Conservation (phyloP, 2,797 vertebrate species). For the Paedocypris micromegethes region DNA sequence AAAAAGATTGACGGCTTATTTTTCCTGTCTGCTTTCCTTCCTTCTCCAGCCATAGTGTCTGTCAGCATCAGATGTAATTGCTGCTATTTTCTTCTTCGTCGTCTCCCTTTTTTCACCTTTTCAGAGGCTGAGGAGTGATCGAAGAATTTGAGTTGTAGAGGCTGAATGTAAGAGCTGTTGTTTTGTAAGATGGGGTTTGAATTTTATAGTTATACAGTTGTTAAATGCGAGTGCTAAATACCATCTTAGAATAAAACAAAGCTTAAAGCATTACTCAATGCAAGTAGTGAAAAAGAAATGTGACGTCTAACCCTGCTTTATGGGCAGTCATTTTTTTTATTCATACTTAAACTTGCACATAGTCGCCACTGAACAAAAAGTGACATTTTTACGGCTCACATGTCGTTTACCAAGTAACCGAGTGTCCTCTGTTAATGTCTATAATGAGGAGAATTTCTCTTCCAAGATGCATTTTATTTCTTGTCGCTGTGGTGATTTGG, state of each 20-base stretch:
- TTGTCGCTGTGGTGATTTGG: not conserved
- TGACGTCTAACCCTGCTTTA: constrained; percentile 20
- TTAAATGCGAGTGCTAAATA: constrained; percentile 5
- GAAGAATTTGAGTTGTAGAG: constrained; percentile 30
- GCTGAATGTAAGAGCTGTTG: constrained; percentile 22
- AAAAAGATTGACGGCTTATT: constrained; percentile 31
- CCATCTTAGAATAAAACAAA: constrained; percentile 12
- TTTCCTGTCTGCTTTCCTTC: constrained; percentile 24
- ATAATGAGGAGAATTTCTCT: constrained; percentile 21
- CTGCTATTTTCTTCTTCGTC: constrained; percentile 30
- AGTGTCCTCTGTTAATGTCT: constrained; percentile 18
- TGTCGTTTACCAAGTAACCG: constrained; percentile 8
- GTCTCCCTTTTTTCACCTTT: constrained; percentile 32
- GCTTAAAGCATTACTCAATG: constrained; percentile 17
- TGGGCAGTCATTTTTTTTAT: constrained; percentile 13
- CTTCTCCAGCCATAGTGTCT: constrained; percentile 16
- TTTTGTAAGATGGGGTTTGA: constrained; percentile 22
- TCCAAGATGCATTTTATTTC: constrained; percentile 8
- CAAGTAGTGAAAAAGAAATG: not conserved
- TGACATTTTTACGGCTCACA: constrained; percentile 4
- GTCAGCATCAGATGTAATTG: constrained; percentile 34
- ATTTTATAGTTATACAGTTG: constrained; percentile 17
- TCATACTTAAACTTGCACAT: constrained; percentile 15
- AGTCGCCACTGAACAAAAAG: constrained; percentile 14
- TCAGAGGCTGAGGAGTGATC: constrained; percentile 21